Evolutionary conservation across 2,888 invertebrate species (phyloP), one percentile per base, ranked within the genome.

Genomic region (Gordius sp.): DNA sequence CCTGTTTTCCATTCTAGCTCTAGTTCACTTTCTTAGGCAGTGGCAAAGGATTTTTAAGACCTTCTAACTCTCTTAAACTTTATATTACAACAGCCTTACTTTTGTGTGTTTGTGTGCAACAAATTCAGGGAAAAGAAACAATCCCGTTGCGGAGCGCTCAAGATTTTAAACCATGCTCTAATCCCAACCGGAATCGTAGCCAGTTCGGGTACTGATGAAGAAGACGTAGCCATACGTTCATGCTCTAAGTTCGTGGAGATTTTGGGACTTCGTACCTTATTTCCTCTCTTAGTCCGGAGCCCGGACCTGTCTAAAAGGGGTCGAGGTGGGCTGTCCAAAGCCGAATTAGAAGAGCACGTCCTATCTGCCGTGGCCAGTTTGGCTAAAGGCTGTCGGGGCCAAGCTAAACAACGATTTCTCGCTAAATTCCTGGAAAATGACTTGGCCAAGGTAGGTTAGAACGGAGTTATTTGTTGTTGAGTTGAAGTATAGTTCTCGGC

Each of bases 231-330:
- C 23, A 60, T 41, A n/a, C 59, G 52, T 13, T 58, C 54, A 39
- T 72, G 75, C 63, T 85, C 83, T 67, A 93, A 93, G 71, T 87
- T 97, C 69, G 86, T 97, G 0, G 93, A 97, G 66, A 93, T 93
- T 64, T 75, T 93, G 25, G 73, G 97, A 0, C 74, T 99, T 16
- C 75, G 93, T 53, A 89, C 89, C 2, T 81, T 99, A 60, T 99
- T 97, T 70, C 97, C 97, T 1, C 73, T 99, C 0, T 97, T 93
- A 67, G 93, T 99, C 93, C 87, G 91, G 72, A 93, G 93, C 0
- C 97, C 97, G 0, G 82, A 54, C 16, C 28, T 55, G n/a, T 13
- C n/a, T 56, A 26, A 27, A 33, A 33, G n/a, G n/a, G n/a, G n/a
- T n/a, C n/a, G n/a, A n/a, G n/a, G n/a, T n/a, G n/a, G n/a, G n/a